These are phyloP conservation scores for Gracilinanus agilis DNA, from an alignment of 2,113 vertebrate species.

Conservation along the genomic window DNA sequence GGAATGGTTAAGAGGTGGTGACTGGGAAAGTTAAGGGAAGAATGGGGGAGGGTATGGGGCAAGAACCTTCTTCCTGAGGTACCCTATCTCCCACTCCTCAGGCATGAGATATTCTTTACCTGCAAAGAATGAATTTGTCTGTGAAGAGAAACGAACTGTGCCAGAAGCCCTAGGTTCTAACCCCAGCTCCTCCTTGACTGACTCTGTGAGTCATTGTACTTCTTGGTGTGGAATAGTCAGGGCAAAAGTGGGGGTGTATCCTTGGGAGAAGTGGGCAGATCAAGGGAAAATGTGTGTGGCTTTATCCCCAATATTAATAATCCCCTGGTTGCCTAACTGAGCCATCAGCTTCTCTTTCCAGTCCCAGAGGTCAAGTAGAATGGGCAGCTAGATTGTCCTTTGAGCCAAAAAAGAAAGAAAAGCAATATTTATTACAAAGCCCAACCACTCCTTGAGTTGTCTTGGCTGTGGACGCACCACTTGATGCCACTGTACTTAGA, in stretches of 20 bases:
- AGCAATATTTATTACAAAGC: background rate
- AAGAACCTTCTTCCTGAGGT: background rate
- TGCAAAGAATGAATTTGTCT: background rate
- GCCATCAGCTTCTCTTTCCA: background rate
- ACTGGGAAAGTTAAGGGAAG: background rate
- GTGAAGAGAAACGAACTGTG: background rate
- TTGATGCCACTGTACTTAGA: background rate
- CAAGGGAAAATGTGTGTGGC: background rate
- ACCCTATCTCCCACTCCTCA: background rate
- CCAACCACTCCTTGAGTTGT: background rate
- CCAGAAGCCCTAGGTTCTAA: background rate
- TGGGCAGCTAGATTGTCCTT: background rate
- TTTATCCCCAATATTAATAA: background rate
- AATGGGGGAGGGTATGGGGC: background rate
- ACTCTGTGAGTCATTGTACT: background rate
- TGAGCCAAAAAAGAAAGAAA: background rate
- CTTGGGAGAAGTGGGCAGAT: background rate
- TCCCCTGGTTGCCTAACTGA: background rate
- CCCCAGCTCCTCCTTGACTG: background rate
- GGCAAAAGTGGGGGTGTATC: background rate
- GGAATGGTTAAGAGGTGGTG: background rate
- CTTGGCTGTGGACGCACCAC: background rate
- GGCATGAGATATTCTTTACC: background rate
- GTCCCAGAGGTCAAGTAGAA: background rate
- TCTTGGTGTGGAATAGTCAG: background rate